Evolutionary conservation across 1,140 invertebrate species (phyloP).

Genomic region (Trachymyrmex septentrionalis): DNA sequence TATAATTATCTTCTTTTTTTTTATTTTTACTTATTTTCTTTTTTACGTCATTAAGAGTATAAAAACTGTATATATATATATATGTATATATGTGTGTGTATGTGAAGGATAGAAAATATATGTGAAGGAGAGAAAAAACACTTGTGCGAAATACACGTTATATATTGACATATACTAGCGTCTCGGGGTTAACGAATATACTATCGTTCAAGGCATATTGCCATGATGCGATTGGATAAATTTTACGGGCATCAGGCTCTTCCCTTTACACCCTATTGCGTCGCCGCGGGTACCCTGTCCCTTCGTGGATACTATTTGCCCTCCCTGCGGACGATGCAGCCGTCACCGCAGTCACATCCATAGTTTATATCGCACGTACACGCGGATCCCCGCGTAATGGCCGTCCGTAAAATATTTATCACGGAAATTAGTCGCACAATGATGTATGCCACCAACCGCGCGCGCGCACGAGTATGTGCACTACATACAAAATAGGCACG

Average conservation of each 20-base stretch:
- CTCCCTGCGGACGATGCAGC: slow-evolving; percentile 67
- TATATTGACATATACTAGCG: neutral
- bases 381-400: slow-evolving; percentile 77
- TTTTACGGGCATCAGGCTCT: slow-evolving; percentile 73
- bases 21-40: neutral
- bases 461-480: slow-evolving; percentile 21
- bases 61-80: neutral
- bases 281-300: slow-evolving; percentile 12
- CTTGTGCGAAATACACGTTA: neutral
- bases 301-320: slow-evolving; percentile 61
- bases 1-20: neutral
- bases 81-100: neutral
- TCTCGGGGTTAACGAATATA: slow-evolving; percentile 26
- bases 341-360: slow-evolving; percentile 70
- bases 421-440: slow-evolving; percentile 81
- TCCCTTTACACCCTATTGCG: slow-evolving; percentile 55
- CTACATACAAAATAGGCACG: slow-evolving; percentile 30
- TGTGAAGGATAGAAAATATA: neutral
- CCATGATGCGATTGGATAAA: slow-evolving; percentile 62
- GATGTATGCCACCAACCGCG: slow-evolving; percentile 73
- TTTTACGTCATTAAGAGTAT: neutral
- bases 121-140: neutral
- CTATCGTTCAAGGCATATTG: slow-evolving; percentile 32
- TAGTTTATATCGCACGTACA: slow-evolving; percentile 77
- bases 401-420: slow-evolving; percentile 83